Evolutionary conservation across 2,888 invertebrate species (phyloP), one percentile per base, ranked within the genome.

Genomic region (Spodoptera littoralis): DNA sequence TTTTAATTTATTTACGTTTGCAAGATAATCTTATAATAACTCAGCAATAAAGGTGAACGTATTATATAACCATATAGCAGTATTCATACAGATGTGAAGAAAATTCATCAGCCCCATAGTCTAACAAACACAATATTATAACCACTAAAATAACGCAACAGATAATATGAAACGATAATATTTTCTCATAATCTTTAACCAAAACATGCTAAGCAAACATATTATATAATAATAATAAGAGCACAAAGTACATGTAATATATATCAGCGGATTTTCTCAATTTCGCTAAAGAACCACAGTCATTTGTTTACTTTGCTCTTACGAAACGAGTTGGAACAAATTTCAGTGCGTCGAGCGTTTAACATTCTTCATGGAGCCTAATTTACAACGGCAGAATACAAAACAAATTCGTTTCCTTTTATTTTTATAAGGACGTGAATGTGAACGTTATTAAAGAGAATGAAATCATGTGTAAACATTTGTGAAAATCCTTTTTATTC

Each of bases 281-380:
- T 89, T 88, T 88, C 82, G 81, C 82, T 79, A 83, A 84, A 82
- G 81, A 87, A 89, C 92, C 92, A 86, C 92, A 90, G 85, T 83
- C 87, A 91, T 92, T 91, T 90, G 87, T 92, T 90, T 84, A 75
- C 76, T 76, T 76, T 71, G 73, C 73, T 72, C 68, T 50, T 62
- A 66, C 77, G 64, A 85, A 89, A 90, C 88, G 85, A 89, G 88
- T 84, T 85, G 71, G 80, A 90, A 87, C 88, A 82, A 89, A 89
- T 88, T 88, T 87, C 81, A 79, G 78, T 80, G 80, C 83, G 83
- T 70, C 78, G 82, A 81, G 77, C 79, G 88, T 81, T 89, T 88
- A 87, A 88, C 87, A 91, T 91, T 90, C 89, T 76, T 80, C 79
- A 68, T 69, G 80, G 69, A 53, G 73, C 77, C 81, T 84, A 83